phyloP scores from a whole-genome alignment of 2,113 vertebrate genomes.

The Isichthys henryi region DNA sequence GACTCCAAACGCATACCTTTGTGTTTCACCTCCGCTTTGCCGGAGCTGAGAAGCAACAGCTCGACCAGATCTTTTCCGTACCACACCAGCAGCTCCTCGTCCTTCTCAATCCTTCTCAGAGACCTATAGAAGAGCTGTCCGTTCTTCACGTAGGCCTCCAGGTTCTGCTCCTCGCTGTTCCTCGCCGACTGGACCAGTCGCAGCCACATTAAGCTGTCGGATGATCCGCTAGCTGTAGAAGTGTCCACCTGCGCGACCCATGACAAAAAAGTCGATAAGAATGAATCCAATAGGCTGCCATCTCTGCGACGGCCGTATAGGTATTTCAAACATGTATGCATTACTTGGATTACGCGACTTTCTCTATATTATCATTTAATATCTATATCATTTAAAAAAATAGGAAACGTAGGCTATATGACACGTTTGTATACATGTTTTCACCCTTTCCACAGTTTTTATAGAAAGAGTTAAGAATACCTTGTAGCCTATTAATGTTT shows the following conservation, averaged over 20 bases:
- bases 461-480: neutral
- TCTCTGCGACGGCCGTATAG: neutral
- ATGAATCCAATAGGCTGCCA: neutral
- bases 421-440: neutral
- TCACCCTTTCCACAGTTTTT: neutral
- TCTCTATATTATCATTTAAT: neutral
- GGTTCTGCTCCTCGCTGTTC: conserved; percentile 74
- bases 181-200: conserved; percentile 75
- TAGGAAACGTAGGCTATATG: too few species aligned
- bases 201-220: conserved; percentile 73
- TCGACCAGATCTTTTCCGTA: conserved; percentile 71
- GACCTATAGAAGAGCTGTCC: conserved; percentile 78
- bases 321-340: neutral
- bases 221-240: conserved; percentile 62
- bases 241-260: conserved; percentile 62
- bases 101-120: conserved; percentile 69
- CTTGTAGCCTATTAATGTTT: neutral
- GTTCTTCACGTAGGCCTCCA: conserved; percentile 77
- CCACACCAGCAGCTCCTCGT: conserved; percentile 76
- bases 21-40: conserved; percentile 54
- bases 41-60: conserved; percentile 59
- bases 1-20: conserved; percentile 54
- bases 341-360: neutral
- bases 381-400: neutral
- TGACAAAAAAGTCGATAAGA: neutral